A percentile compares a stretch with the other conserved stretches of the same genome.
These are phyloP conservation scores for Parelbella ahira DNA, from an alignment of 2,888 invertebrate species.

Conservation along the genomic window DNA sequence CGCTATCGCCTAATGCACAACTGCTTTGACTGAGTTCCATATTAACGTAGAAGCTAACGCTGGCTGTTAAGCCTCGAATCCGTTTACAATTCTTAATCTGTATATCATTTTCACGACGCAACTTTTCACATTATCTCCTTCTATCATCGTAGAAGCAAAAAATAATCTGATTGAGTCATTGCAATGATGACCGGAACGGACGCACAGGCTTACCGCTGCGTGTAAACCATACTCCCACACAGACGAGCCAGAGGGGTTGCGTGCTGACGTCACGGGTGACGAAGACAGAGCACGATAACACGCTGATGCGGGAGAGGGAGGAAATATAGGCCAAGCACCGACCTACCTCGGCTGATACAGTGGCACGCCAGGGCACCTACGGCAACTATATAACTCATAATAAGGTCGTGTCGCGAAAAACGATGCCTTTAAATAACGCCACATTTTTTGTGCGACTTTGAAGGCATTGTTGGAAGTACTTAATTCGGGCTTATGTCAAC, in stretches of 20 bases:
- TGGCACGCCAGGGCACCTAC: conserved; percentile 54
- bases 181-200: conserved; percentile 41
- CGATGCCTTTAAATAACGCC: conserved; percentile 31
- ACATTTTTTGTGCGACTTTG: conserved; percentile 14
- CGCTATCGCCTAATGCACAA: too few species aligned
- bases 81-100: conserved; percentile 3
- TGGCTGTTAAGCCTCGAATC: too few species aligned
- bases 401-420: conserved; percentile 36
- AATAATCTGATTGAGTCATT: conserved; percentile 35
- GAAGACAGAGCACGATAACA: conserved; percentile 39
- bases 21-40: too few species aligned
- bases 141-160: conserved; percentile 27
- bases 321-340: conserved; percentile 77
- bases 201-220: conserved; percentile 39
- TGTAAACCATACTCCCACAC: conserved; percentile 57
- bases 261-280: conserved; percentile 70
- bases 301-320: conserved; percentile 42
- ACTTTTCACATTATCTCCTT: conserved; percentile 21
- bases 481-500: conserved; percentile 6
- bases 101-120: conserved; percentile 2
- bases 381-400: conserved; percentile 47
- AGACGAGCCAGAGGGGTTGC: conserved; percentile 46
- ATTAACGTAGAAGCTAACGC: too few species aligned
- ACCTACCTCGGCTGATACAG: conserved; percentile 71
- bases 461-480: conserved; percentile 12